phyloP scores from a whole-genome alignment of 2,888 invertebrate genomes.

The Pyralis farinalis region DNA sequence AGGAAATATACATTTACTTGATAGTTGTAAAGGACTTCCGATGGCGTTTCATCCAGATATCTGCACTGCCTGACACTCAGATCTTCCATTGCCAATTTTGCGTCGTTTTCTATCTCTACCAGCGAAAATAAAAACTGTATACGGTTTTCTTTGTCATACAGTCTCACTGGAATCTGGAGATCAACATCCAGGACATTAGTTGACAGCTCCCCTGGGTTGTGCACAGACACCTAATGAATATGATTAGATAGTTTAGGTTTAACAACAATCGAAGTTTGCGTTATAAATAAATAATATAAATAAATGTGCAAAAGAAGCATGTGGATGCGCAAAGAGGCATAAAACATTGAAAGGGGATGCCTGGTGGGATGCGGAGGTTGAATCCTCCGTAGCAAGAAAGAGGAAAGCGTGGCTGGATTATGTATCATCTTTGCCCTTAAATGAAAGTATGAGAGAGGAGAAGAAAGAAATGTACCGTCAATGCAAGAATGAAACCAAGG shows the following conservation, averaged over 20 bases:
- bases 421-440: too few species aligned
- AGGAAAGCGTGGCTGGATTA: too few species aligned
- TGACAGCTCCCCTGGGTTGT: slow-evolving; percentile 53
- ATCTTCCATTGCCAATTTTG: slow-evolving; percentile 48
- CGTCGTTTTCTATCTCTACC: slow-evolving; percentile 63
- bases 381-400: too few species aligned
- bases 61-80: slow-evolving; percentile 78
- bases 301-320: too few species aligned
- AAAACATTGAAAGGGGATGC: too few species aligned
- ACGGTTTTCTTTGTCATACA: slow-evolving; percentile 19
- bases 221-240: slow-evolving; percentile 43
- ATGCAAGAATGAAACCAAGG: too few species aligned
- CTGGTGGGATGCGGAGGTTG: too few species aligned
- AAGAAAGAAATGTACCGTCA: too few species aligned
- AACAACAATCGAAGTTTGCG: too few species aligned
- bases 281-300: too few species aligned
- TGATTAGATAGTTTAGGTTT: background rate
- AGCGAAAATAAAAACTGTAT: slow-evolving; percentile 45
- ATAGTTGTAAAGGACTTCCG: slow-evolving; percentile 37
- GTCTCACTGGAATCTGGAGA: slow-evolving; percentile 34
- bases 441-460: too few species aligned
- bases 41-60: slow-evolving; percentile 74
- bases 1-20: slow-evolving; percentile 29
- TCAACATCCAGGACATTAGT: slow-evolving; percentile 43
- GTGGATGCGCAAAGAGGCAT: too few species aligned